These are phyloP conservation scores for Diadophis punctatus DNA, from an alignment of 2,113 vertebrate genomes.

Conservation along the genomic window DNA sequence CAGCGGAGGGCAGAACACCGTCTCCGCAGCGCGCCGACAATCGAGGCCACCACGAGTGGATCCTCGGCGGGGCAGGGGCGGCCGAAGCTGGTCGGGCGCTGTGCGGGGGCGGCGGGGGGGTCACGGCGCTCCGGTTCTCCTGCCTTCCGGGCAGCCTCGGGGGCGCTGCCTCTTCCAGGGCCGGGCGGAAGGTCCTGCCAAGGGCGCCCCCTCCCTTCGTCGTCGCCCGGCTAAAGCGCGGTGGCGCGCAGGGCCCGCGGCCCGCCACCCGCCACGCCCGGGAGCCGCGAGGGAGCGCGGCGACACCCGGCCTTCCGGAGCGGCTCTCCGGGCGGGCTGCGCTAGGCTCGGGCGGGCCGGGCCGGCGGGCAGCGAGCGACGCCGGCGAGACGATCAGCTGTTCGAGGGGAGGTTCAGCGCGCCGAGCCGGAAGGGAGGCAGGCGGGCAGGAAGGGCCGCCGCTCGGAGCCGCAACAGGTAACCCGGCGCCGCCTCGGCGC, in stretches of 20 bases:
- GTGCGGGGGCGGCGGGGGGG: too few relatives aligned
- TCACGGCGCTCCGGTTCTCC: neutral
- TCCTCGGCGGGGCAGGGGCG: too few relatives aligned
- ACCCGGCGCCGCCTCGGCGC: neutral
- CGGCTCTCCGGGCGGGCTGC: neutral
- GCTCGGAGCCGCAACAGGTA: constrained; percentile 21
- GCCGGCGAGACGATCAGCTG: neutral
- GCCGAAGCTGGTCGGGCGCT: too few relatives aligned
- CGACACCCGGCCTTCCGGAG: neutral
- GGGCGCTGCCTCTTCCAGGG: neutral
- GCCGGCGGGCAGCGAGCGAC: neutral
- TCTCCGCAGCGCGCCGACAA: neutral
- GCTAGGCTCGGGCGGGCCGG: neutral
- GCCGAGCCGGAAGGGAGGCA: neutral
- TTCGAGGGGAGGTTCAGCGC: neutral
- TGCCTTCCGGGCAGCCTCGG: neutral
- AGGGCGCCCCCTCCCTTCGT: neutral
- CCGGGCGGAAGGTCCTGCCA: neutral
- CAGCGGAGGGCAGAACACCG: neutral
- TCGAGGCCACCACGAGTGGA: too few relatives aligned
- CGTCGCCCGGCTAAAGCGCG: neutral
- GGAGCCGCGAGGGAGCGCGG: too few relatives aligned
- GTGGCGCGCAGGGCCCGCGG: neutral
- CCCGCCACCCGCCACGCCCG: neutral
- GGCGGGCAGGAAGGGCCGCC: neutral